Evolutionary conservation across 2,888 invertebrate genomes (phyloP), one percentile per base, ranked within the genome.

Genomic region (Formica aserva): DNA sequence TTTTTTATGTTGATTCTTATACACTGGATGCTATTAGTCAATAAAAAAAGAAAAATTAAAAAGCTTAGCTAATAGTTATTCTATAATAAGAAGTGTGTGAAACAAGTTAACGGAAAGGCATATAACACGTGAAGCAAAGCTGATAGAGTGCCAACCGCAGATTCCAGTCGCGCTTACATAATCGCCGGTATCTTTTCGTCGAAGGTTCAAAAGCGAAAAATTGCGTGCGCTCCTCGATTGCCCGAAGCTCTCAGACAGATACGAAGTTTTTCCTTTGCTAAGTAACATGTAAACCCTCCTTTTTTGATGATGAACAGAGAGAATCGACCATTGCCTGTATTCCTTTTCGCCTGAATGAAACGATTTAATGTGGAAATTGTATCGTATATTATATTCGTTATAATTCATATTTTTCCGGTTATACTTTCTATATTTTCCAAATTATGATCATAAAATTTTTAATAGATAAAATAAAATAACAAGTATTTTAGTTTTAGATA

Each of bases 51-150:
- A 52, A 52, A 38, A 52, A 52, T 63, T 1, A 18, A n/a, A 15
- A 38, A 67, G 55, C 9, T 32, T 4, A 76, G 5, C 11, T 15
- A 55, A 38, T 55, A 18, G 26, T 3, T 66, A 63, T 76, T 38
- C 8, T 38, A 55, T 67, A 41, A 52, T n/a, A 77, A 41, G 41
- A 15, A 5, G 0, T 29, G 5, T 18, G 8, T 48, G 48, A 57
- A 67, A 78, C 78, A 75, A 57, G 48, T 57, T 78, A 80, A 85
- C 69, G 66, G 74, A 48, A 82, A 83, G 72, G 45, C 48, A 82
- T 67, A 48, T 45, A 75, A 66, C 38, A 18, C 18, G 26, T 15
- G 38, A 60, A 48, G 74, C 78, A 71, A 52, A 41, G 11, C 22
- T 65, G 62, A 87, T 80, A 48, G 52, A 22, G 78, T 57, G 81